Evolutionary conservation across 2,113 vertebrate genomes (phyloP), one percentile per base, ranked within the genome.

Genomic region (Cavia porcellus): DNA sequence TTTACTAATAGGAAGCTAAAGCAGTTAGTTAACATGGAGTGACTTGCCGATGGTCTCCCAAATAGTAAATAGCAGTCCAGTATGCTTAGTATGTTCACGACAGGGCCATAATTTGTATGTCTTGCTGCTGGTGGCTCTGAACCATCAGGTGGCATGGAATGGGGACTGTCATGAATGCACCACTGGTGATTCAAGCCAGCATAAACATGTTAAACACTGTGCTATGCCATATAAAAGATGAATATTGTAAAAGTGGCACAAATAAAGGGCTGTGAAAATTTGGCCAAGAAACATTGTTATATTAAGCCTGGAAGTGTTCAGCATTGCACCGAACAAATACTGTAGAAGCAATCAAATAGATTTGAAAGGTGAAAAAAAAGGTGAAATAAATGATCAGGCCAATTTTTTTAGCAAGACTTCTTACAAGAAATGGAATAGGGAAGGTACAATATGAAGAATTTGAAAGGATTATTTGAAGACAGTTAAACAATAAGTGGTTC

Each of bases 281-380:
- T 74, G 55, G 38, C 35, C 1, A 19, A 89, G 85, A 92, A 95
- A 57, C 20, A 64, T 47, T 47, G 74, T 94, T 94, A 38, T 11
- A 1, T 25, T 57, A 89, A 86, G 7, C 22, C n/a, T 81, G 82
- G 75, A 86, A 95, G 12, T n/a, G 50, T 62, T 15, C 50, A 95
- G 2, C 57, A 62, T 45, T 80, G 68, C 14, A 38, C 13, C 85
- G 70, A 84, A 70, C 3, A 64, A 61, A 47, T 32, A 81, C 50
- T 80, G 57, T 0, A 80, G 42, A 90, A 85, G 10, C n/a, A 45
- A 8, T 88, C 32, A 81, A 90, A 75, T 30, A n/a, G 14, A 91
- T 68, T 81, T 93, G 52, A 91, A 89, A 85, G 28, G 47, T 89
- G 74, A 55, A 86, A 81, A 75, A 68, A 68, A 42, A 90, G 28